Evolutionary conservation across 2,113 vertebrate species (phyloP).

Genomic region (Lampris megalopsis): DNA sequence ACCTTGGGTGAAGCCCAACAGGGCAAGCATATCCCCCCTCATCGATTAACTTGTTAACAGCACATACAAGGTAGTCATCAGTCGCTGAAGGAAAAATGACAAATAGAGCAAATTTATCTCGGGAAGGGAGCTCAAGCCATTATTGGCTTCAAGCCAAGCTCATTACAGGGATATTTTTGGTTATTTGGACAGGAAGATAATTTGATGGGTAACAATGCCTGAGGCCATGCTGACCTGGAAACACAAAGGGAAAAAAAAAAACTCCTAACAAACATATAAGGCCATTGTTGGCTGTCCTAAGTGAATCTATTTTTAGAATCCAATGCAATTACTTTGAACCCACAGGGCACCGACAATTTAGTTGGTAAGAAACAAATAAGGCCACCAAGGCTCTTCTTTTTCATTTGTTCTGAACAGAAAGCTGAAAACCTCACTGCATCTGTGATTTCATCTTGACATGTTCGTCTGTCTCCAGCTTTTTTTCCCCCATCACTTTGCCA

Average conservation of each 20-base stretch:
- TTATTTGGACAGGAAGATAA: conserved; percentile 22
- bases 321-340: conserved; percentile 33
- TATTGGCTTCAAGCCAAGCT: conserved; percentile 38
- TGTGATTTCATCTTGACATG: conserved; percentile 9
- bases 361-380: conserved; percentile 1
- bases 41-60: conserved; percentile 32
- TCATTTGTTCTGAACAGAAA: conserved; percentile 1
- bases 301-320: conserved; percentile 1
- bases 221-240: background rate
- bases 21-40: conserved; percentile 18
- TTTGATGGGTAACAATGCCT: background rate
- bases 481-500: background rate
- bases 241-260: background rate
- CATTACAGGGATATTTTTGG: conserved; percentile 35
- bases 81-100: conserved; percentile 15
- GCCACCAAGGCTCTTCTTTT: background rate
- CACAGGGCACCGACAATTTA: conserved; percentile 4
- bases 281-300: background rate
- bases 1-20: conserved; percentile 10
- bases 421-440: conserved; percentile 5
- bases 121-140: conserved; percentile 17
- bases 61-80: background rate
- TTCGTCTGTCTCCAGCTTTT: background rate
- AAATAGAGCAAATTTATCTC: conserved; percentile 21
- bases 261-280: background rate